Conservation (phyloP, 2,113 vertebrate species). For the Antennarius striatus region DNA sequence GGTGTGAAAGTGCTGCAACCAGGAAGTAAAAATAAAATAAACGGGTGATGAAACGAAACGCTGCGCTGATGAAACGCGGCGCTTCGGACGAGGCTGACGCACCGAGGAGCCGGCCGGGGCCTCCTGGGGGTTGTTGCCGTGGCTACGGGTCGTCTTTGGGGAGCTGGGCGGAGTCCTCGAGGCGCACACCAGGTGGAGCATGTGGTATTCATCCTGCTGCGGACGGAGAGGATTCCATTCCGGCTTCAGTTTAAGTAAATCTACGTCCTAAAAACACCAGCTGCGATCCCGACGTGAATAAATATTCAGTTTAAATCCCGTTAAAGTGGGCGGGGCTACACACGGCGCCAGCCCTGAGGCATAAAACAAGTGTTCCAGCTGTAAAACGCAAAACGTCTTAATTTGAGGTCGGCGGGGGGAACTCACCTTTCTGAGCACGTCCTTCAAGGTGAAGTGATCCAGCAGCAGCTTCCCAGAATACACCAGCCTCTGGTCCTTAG, state of each 20-base stretch:
- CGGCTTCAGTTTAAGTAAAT: too few species aligned
- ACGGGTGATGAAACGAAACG: constrained; percentile 54
- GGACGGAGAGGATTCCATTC: too few species aligned
- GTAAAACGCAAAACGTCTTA: too few species aligned
- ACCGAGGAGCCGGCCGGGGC: constrained; percentile 51
- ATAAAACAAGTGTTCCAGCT: not conserved
- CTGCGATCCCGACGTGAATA: too few species aligned
- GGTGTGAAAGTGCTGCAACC: constrained; percentile 43
- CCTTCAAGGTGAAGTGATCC: constrained; percentile 93
- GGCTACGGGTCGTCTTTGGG: constrained; percentile 64
- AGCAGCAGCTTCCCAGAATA: constrained; percentile 96
- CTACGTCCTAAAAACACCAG: too few species aligned
- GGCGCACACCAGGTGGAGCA: constrained; percentile 81
- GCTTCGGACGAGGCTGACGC: constrained; percentile 48
- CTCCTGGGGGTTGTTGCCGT: constrained; percentile 60
- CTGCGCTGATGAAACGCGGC: constrained; percentile 59
- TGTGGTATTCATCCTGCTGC: constrained; percentile 82
- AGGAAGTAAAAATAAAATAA: constrained; percentile 6
- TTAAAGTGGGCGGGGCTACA: too few species aligned
- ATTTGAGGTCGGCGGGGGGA: not conserved
- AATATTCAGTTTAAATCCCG: too few species aligned
- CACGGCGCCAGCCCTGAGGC: not conserved
- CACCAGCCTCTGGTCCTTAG: constrained; percentile 95
- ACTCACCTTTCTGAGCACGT: constrained; percentile 94
- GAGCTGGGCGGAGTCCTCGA: constrained; percentile 76